A percentile compares a stretch with the other conserved stretches of the same genome.
Conservation (phyloP, 2,113 vertebrate species). For the Lagopus muta region DNA sequence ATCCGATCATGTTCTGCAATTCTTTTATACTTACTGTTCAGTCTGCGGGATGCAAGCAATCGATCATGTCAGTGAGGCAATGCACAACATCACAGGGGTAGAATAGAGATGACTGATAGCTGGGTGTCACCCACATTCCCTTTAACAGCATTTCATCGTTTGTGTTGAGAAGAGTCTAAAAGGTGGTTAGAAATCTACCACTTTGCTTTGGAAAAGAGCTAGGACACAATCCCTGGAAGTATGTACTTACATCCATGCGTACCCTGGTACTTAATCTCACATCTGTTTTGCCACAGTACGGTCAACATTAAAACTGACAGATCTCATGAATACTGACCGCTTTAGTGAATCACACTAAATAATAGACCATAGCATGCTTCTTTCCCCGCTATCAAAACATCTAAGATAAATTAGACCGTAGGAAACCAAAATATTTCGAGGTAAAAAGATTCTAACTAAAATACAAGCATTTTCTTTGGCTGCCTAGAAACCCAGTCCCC, state of each 20-base stretch:
- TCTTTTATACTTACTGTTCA: not conserved
- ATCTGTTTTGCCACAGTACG: not conserved
- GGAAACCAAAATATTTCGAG: not conserved
- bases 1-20: not conserved
- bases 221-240: not conserved
- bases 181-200: not conserved
- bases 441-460: not conserved
- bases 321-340: not conserved
- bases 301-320: constrained; percentile 53
- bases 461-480: not conserved
- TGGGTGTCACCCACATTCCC: not conserved
- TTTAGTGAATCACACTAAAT: constrained; percentile 10
- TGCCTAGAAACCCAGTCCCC: not conserved
- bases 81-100: not conserved
- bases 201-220: not conserved
- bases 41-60: not conserved
- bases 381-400: not conserved
- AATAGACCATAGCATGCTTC: not conserved
- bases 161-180: not conserved
- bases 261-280: not conserved
- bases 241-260: not conserved
- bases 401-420: not conserved
- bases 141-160: not conserved
- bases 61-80: not conserved
- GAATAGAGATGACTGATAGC: not conserved